Evolutionary conservation across 1,140 invertebrate species (phyloP).

Genomic region (Eriocheir sinensis): DNA sequence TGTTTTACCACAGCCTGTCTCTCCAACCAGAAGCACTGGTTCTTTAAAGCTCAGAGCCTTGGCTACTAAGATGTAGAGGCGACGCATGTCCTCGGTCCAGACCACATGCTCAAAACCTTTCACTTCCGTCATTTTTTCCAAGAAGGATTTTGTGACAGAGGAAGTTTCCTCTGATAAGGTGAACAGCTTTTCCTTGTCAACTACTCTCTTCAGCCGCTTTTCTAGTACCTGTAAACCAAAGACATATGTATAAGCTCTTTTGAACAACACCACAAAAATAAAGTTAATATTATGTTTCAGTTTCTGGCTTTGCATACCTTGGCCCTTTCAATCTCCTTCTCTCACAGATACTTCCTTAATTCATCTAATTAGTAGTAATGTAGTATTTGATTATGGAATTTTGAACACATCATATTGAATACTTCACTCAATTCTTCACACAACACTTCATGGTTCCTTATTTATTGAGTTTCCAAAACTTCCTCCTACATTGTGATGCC

Average conservation of each 20-base stretch:
- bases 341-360: background rate
- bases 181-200: conserved; percentile 90
- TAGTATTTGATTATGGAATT: background rate
- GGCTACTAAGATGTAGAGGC: conserved; percentile 94
- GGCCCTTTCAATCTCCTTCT: no score
- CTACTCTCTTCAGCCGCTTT: conserved; percentile 91
- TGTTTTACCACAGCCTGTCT: conserved; percentile 99
- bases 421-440: no score
- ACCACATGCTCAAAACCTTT: conserved; percentile 91
- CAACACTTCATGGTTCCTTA: no score
- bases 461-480: no score
- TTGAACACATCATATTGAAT: background rate
- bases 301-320: no score
- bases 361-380: background rate
- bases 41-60: conserved; percentile 95
- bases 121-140: conserved; percentile 85
- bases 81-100: conserved; percentile 95
- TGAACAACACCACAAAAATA: no score
- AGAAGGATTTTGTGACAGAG: conserved; percentile 87
- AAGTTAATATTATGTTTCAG: no score
- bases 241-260: conserved; percentile 56
- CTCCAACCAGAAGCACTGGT: conserved; percentile 97
- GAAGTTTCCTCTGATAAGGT: conserved; percentile 89
- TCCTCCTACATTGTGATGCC: no score
- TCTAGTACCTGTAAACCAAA: conserved; percentile 90